Percentiles rank a stretch among this genome's conserved stretches.
phyloP scores from a whole-genome alignment of 2,797 vertebrate species.

The Esox lucius region DNA sequence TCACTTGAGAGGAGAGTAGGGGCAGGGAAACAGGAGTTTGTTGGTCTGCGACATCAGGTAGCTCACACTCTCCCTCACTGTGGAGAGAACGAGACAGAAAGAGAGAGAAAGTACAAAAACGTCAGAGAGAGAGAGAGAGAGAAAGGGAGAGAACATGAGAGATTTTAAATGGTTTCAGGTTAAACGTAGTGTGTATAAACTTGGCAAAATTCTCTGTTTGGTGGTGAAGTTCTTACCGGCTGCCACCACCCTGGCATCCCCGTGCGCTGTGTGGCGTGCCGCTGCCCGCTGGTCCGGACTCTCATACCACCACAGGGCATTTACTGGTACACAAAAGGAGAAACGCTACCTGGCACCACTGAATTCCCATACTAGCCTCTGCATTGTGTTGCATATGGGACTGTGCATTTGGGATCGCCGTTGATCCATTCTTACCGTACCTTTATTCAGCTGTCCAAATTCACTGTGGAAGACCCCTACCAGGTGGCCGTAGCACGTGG shows the following conservation, averaged over 20 bases:
- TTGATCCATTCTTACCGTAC: slow-evolving; percentile 60
- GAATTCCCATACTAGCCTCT: not conserved
- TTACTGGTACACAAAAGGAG: slow-evolving; percentile 70
- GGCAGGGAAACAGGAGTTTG: slow-evolving; percentile 80
- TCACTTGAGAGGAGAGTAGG: slow-evolving; percentile 86
- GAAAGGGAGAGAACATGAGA: not conserved
- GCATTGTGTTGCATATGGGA: not conserved
- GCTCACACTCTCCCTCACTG: slow-evolving; percentile 83
- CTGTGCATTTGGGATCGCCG: not conserved
- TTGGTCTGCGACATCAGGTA: slow-evolving; percentile 84
- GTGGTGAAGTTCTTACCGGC: slow-evolving; percentile 76
- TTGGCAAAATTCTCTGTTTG: not conserved
- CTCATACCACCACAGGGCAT: slow-evolving; percentile 88
- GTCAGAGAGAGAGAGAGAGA: not conserved
- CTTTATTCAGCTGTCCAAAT: slow-evolving; percentile 83
- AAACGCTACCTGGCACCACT: slow-evolving; percentile 8
- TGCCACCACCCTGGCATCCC: slow-evolving; percentile 85
- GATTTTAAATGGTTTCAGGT: not conserved
- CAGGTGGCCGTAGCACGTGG: slow-evolving; percentile 79
- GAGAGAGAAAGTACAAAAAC: not conserved
- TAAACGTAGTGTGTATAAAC: not conserved
- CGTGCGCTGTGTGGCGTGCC: slow-evolving; percentile 79
- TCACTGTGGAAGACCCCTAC: slow-evolving; percentile 88
- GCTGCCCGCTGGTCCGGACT: slow-evolving; percentile 80
- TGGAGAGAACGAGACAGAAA: slow-evolving; percentile 51